Percentiles rank a stretch among this genome's conserved stretches.
Evolutionary conservation across 2,888 invertebrate genomes (phyloP).

Genomic region (Masnerella sp.): DNA sequence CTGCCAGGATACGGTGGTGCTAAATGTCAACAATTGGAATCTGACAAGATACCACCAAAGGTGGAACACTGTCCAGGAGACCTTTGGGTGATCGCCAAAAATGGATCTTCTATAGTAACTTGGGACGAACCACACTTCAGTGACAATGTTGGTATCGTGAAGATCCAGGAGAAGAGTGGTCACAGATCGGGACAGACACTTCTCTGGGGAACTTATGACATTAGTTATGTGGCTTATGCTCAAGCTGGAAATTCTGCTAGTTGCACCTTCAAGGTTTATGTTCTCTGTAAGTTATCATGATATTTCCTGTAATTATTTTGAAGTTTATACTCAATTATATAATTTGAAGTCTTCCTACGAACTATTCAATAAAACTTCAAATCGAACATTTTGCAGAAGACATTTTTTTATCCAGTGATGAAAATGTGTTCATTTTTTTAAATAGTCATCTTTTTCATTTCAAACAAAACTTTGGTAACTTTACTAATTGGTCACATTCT

Average conservation of each 20-base stretch:
- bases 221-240: slow-evolving; percentile 96
- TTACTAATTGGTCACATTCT: too few relatives aligned
- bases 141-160: slow-evolving; percentile 90
- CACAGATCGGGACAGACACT: slow-evolving; percentile 92
- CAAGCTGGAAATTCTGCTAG: slow-evolving; percentile 94
- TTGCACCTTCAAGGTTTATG: slow-evolving; percentile 94
- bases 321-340: too few relatives aligned
- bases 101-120: slow-evolving; percentile 91
- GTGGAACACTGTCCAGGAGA: slow-evolving; percentile 96
- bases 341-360: too few relatives aligned
- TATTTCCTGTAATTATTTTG: too few relatives aligned
- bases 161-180: slow-evolving; percentile 89
- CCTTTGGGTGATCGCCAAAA: slow-evolving; percentile 95
- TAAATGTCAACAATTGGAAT: slow-evolving; percentile 90
- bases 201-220: slow-evolving; percentile 94
- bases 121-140: slow-evolving; percentile 96
- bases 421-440: not conserved
- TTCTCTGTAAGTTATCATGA: slow-evolving; percentile 90
- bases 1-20: slow-evolving; percentile 91
- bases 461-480: too few relatives aligned
- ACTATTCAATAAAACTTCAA: too few relatives aligned
- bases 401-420: not conserved
- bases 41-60: slow-evolving; percentile 90
- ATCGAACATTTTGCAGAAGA: too few relatives aligned
- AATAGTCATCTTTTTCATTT: not conserved